Percentiles rank a stretch among this genome's conserved stretches.
phyloP scores from a whole-genome alignment of 2,888 invertebrate species.

The Heliconius sara region DNA sequence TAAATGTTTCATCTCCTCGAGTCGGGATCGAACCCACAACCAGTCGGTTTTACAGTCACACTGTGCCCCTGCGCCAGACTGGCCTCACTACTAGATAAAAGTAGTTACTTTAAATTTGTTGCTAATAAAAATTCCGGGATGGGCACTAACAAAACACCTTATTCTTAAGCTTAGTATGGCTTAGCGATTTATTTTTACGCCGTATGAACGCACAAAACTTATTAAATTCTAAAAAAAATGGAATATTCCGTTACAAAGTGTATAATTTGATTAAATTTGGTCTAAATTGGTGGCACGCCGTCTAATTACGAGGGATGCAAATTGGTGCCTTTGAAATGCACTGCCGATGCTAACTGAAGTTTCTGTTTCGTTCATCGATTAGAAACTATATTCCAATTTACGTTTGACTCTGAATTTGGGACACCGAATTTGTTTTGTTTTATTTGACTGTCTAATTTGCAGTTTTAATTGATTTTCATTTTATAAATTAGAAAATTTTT shows the following conservation, averaged over 20 bases:
- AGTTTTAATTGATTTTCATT: neutral
- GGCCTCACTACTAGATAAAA: too few species aligned
- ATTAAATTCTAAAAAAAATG: neutral
- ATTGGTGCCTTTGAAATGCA: conserved; percentile 69
- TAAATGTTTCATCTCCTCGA: too few species aligned
- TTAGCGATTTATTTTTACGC: neutral
- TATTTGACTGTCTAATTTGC: neutral
- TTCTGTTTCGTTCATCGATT: conserved; percentile 34
- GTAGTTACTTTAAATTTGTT: too few species aligned
- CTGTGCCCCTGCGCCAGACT: too few species aligned
- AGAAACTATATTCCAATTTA: conserved; percentile 24
- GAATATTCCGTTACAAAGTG: conserved; percentile 6
- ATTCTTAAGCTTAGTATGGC: too few species aligned
- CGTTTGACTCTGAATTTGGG: conserved; percentile 21
- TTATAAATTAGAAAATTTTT: neutral
- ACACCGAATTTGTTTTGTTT: neutral
- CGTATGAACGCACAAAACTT: neutral
- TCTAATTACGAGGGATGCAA: conserved; percentile 67
- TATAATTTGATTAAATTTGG: conserved; percentile 18
- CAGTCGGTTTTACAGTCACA: too few species aligned
- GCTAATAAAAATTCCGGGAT: too few species aligned
- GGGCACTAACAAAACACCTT: too few species aligned
- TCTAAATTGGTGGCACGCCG: conserved; percentile 49
- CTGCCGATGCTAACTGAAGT: conserved; percentile 49
- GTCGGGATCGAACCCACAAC: too few species aligned